These are phyloP conservation scores for Sarcophaga caerulescens DNA, from an alignment of 2,888 invertebrate genomes.

Conservation along the genomic window DNA sequence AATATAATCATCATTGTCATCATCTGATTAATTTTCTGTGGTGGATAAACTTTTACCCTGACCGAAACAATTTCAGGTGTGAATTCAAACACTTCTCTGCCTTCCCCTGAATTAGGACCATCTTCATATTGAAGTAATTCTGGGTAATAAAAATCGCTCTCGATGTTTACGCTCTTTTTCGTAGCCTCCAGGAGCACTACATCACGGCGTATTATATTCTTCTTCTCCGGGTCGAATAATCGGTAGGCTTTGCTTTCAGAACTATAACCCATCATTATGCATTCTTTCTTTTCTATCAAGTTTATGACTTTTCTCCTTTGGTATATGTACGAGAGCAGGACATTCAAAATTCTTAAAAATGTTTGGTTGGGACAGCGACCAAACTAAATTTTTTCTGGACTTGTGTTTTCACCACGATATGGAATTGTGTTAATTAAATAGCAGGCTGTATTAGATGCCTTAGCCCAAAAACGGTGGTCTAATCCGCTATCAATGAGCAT, in stretches of 20 bases:
- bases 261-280: conserved; percentile 31
- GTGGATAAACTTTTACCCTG: too few species aligned
- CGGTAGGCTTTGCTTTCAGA: conserved; percentile 18
- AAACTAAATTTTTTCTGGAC: conserved; percentile 59
- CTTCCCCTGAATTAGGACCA: too few species aligned
- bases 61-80: too few species aligned
- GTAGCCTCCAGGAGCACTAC: conserved; percentile 7
- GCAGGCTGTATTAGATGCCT: not conserved
- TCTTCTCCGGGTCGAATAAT: not conserved
- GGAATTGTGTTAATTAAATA: too few species aligned
- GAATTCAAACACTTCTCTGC: too few species aligned
- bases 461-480: too few species aligned
- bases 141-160: not conserved
- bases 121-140: too few species aligned
- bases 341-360: conserved; percentile 55
- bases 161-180: not conserved
- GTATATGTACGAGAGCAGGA: not conserved
- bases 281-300: conserved; percentile 8
- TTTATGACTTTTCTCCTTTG: not conserved
- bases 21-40: too few species aligned
- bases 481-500: too few species aligned
- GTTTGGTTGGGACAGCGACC: conserved; percentile 43
- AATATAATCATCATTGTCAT: too few species aligned
- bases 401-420: not conserved
- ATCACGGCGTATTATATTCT: conserved; percentile 11